phyloP scores from a whole-genome alignment of 2,113 vertebrate species.

The Microtus oregoni region DNA sequence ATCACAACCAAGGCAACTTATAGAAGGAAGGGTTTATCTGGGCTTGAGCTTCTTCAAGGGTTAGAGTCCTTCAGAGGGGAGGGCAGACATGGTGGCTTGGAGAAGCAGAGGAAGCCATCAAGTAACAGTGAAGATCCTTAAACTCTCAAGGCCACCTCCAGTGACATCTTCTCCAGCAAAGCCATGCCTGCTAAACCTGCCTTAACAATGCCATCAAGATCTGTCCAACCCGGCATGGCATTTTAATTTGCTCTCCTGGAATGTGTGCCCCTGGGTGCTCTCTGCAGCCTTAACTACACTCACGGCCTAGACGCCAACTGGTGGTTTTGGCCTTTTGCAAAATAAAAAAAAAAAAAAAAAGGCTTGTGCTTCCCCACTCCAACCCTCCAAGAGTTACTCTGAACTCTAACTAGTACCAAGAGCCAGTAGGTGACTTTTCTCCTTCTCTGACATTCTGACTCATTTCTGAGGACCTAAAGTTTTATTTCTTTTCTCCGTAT shows the following conservation, averaged over 20 bases:
- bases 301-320: background rate
- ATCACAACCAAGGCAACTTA: background rate
- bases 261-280: background rate
- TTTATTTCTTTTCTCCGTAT: slow-evolving; percentile 57
- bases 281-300: background rate
- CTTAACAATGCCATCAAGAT: background rate
- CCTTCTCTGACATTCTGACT: background rate
- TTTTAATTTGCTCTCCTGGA: background rate
- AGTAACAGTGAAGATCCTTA: background rate
- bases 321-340: slow-evolving; percentile 59
- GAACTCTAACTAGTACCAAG: background rate
- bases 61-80: background rate
- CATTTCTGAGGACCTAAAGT: background rate
- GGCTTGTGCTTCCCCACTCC: background rate
- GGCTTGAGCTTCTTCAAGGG: background rate
- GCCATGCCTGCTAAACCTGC: background rate
- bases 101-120: background rate
- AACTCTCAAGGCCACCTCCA: background rate
- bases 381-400: background rate
- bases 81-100: background rate
- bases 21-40: background rate
- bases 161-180: background rate
- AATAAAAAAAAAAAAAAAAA: background rate
- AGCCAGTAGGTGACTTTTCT: background rate
- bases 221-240: background rate